Evolutionary conservation across 2,797 vertebrate genomes (phyloP).

Genomic region (Falco concolor): DNA sequence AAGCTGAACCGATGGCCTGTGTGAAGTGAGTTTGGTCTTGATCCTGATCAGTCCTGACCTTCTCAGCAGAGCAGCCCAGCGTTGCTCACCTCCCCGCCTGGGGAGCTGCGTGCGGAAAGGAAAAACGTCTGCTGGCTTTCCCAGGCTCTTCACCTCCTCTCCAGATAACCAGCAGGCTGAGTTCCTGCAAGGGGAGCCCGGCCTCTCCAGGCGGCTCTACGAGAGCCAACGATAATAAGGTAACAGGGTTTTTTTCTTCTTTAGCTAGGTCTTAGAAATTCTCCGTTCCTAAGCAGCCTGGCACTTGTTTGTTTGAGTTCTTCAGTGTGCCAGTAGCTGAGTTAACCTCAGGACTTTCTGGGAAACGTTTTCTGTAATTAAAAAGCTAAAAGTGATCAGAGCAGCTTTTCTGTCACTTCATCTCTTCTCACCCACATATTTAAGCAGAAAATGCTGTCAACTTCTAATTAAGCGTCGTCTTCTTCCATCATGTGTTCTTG

Average conservation of each 20-base stretch:
- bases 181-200: neutral
- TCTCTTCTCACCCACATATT: neutral
- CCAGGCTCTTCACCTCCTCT: neutral
- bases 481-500: neutral
- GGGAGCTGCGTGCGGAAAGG: neutral
- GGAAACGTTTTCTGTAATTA: neutral
- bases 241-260: neutral
- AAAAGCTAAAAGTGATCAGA: neutral
- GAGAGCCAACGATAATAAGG: neutral
- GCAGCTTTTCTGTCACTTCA: neutral
- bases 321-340: neutral
- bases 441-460: conserved; percentile 6
- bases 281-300: neutral
- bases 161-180: rapidly evolving
- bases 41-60: neutral
- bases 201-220: neutral
- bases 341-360: conserved; percentile 1
- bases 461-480: neutral
- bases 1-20: neutral
- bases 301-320: neutral
- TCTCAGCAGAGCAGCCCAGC: neutral
- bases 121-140: neutral
- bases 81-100: neutral
- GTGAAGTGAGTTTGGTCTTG: neutral
- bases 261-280: neutral